Evolutionary conservation across 1,140 invertebrate genomes (phyloP), one percentile per base, ranked within the genome.

Genomic region (Holotrichia oblita): DNA sequence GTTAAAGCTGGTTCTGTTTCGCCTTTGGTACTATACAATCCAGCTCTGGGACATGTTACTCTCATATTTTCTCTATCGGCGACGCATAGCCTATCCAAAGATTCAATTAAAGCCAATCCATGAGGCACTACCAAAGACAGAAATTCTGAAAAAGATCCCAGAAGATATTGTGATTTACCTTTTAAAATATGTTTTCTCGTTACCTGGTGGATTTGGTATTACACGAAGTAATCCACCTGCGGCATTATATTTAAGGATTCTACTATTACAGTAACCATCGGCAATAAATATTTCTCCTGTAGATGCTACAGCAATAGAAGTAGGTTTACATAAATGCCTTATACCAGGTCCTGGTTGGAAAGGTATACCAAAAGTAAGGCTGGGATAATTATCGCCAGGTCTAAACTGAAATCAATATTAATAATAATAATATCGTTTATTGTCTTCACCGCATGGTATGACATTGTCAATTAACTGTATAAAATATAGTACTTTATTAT

Each of bases 61-160:
- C 96, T 90, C 89, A 93, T 93, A 85, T 98, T 96, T 87, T 99
- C 97, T 80, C 98, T 91, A 88, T 99, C 97, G n/a, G 97, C 98
- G 14, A 98, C 93, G 87, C 97, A 99, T 0, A 98, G 84, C 0
- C 96, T 86, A 84, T 97, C 95, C 77, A 93, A 86, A 40, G 95
- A 90, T 84, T 98, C 95, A 74, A 97, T 88, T 22, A 99, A 87
- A 0, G 96, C 92, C 20, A 99, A 87, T 64, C 93, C 94, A 87
- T 99, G 98, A 0, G 97, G 95, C 40, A 96, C 91, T 82, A 90
- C 89, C 41, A 96, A 83, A 3, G 90, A 88, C 40, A 92, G 81
- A 79, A 90, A 90, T 83, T 90, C 91, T 92, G 81, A 72, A 86
- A 84, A 8, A 77, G n/a, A 14, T 44, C 1, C 27, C 42, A 48